phyloP scores from a whole-genome alignment of 2,888 invertebrate genomes.

The Oscheius sp. region DNA sequence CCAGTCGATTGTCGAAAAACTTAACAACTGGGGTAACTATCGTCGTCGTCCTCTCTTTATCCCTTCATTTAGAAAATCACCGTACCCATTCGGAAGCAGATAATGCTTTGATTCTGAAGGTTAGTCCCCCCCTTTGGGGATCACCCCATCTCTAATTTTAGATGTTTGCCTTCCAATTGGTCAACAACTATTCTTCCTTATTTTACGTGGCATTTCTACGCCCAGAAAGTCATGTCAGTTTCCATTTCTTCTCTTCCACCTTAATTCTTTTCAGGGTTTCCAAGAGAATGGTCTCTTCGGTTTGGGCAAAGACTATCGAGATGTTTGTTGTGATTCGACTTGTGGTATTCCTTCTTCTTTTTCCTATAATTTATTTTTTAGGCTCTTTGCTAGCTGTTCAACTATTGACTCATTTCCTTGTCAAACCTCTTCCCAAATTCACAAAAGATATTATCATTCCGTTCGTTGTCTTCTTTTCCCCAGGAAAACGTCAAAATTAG shows the following conservation, averaged over 20 bases:
- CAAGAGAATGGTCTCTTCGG: conserved; percentile 70
- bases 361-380: too few relatives aligned
- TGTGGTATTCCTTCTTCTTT: too few relatives aligned
- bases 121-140: too few relatives aligned
- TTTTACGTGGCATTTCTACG: conserved; percentile 77
- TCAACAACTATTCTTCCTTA: conserved; percentile 76
- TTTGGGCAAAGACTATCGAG: conserved; percentile 73
- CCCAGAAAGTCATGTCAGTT: conserved; percentile 69
- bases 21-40: conserved; percentile 71
- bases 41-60: background rate
- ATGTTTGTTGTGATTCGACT: conserved; percentile 73
- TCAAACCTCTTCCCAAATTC: conserved; percentile 76
- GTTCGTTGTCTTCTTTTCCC: too few relatives aligned
- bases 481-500: background rate
- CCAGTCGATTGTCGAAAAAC: conserved; percentile 72
- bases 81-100: conserved; percentile 75
- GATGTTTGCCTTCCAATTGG: conserved; percentile 77
- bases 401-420: conserved; percentile 75
- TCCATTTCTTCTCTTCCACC: background rate
- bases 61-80: conserved; percentile 74
- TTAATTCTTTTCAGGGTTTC: conserved; percentile 47
- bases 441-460: conserved; percentile 74
- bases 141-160: too few relatives aligned
- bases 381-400: conserved; percentile 76
- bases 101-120: conserved; percentile 76